Percentiles rank a stretch among this genome's conserved stretches.
These are phyloP conservation scores for Drosophila elegans DNA, from an alignment of 1,140 invertebrate genomes.

Conservation along the genomic window DNA sequence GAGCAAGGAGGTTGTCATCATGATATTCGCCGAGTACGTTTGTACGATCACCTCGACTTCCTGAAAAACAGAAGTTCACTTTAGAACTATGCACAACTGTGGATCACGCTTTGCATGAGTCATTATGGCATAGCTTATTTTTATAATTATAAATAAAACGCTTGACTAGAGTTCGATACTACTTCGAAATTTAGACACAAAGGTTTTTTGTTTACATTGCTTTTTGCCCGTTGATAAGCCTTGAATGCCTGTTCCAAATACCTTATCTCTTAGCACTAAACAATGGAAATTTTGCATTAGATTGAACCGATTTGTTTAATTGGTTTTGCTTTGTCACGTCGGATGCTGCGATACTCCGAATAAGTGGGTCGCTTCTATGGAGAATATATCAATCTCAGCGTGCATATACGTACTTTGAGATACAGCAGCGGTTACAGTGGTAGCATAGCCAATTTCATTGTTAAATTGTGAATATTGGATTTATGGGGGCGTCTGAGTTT, in stretches of 20 bases:
- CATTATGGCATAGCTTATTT: neutral
- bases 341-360: neutral
- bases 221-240: slow-evolving; percentile 15
- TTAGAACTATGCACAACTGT: slow-evolving; percentile 2
- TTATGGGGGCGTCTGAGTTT: too few species aligned
- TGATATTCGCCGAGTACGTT: slow-evolving; percentile 87
- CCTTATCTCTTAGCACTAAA: slow-evolving; percentile 54
- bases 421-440: neutral
- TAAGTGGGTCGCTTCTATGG: slow-evolving; percentile 27
- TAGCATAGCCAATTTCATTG: neutral
- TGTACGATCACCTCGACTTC: slow-evolving; percentile 87
- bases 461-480: neutral
- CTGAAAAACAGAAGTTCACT: slow-evolving; percentile 35
- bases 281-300: slow-evolving; percentile 44
- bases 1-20: slow-evolving; percentile 87
- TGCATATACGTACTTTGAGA: neutral
- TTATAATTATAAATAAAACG: slow-evolving; percentile 9
- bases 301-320: slow-evolving; percentile 12
- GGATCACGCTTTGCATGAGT: slow-evolving; percentile 16
- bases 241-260: neutral
- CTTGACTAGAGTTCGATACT: slow-evolving; percentile 4
- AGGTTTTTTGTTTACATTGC: slow-evolving; percentile 9
- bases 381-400: neutral
- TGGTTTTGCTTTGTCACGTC: slow-evolving; percentile 26
- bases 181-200: slow-evolving; percentile 15